Percentiles rank a stretch among this genome's conserved stretches.
Conservation (phyloP, 2,797 vertebrate species). For the Premnoplex brunnescens region DNA sequence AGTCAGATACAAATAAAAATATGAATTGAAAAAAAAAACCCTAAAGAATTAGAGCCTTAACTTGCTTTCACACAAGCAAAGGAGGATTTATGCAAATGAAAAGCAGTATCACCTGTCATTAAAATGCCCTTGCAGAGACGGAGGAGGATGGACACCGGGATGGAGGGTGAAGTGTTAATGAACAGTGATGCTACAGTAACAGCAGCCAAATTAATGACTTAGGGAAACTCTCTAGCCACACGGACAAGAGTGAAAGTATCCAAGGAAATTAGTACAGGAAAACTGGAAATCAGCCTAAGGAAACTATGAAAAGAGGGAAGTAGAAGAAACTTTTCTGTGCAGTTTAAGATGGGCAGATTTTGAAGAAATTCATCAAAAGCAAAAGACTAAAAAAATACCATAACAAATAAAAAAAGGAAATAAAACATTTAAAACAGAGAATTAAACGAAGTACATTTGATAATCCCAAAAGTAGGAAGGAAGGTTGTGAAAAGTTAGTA, state of each 20-base stretch:
- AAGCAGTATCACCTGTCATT: not conserved
- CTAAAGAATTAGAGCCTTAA: not conserved
- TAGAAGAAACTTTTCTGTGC: not conserved
- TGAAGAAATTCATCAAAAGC: not conserved
- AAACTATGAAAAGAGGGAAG: not conserved
- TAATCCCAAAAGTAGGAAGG: not conserved
- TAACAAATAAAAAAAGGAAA: not conserved
- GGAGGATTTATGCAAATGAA: not conserved
- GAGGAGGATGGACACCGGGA: not conserved
- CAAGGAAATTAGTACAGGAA: not conserved
- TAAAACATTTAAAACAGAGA: not conserved
- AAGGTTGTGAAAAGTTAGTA: not conserved
- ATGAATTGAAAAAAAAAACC: not conserved
- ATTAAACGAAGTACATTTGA: not conserved
- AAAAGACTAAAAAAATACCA: not conserved
- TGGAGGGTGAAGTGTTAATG: not conserved
- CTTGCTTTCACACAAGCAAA: not conserved
- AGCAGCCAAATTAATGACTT: not conserved
- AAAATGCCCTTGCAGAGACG: not conserved
- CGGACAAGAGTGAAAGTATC: not conserved
- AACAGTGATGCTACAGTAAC: not conserved
- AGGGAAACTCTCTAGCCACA: not conserved
- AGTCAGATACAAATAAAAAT: not conserved
- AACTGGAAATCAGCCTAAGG: not conserved
- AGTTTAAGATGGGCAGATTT: not conserved